Conservation (phyloP, 2,797 vertebrate genomes). For the Geotrypetes seraphini region DNA sequence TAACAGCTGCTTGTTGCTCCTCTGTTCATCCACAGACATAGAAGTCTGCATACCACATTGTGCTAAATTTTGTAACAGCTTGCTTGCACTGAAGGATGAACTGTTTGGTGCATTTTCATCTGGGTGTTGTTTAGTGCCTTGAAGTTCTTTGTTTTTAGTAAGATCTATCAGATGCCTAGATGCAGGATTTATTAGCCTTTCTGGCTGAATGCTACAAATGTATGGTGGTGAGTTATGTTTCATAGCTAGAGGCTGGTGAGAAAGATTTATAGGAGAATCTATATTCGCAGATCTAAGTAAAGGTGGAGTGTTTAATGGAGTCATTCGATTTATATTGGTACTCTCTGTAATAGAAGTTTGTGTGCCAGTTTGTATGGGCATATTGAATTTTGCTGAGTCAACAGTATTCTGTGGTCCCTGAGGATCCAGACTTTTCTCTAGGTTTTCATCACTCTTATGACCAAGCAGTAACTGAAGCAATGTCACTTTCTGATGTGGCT, state of each 20-base stretch:
- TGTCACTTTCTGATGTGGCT: conserved; percentile 88
- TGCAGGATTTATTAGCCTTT: conserved; percentile 35
- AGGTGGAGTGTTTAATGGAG: conserved; percentile 53
- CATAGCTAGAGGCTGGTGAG: conserved; percentile 42
- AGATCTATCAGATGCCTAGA: conserved; percentile 69
- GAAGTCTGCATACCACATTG: conserved; percentile 74
- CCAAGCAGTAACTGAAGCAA: conserved; percentile 92
- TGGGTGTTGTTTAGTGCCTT: conserved; percentile 57
- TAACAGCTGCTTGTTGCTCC: conserved; percentile 54
- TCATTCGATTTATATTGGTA: conserved; percentile 39
- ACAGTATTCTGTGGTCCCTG: conserved; percentile 62
- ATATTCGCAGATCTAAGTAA: conserved; percentile 40
- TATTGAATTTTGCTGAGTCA: conserved; percentile 49
- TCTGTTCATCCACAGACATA: conserved; percentile 45
- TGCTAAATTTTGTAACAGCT: conserved; percentile 91
- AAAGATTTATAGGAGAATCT: conserved; percentile 62
- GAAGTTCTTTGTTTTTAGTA: conserved; percentile 52
- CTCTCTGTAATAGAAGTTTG: conserved; percentile 54
- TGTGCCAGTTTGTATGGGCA: conserved; percentile 28
- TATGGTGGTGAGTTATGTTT: conserved; percentile 48
- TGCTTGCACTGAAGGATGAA: conserved; percentile 86
- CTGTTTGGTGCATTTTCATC: conserved; percentile 67
- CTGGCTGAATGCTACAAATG: conserved; percentile 47
- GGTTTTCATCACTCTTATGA: conserved; percentile 77
- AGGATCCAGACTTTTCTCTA: conserved; percentile 57